Evolutionary conservation across 2,888 invertebrate species (phyloP).

Genomic region (Polymixis flavicincta): DNA sequence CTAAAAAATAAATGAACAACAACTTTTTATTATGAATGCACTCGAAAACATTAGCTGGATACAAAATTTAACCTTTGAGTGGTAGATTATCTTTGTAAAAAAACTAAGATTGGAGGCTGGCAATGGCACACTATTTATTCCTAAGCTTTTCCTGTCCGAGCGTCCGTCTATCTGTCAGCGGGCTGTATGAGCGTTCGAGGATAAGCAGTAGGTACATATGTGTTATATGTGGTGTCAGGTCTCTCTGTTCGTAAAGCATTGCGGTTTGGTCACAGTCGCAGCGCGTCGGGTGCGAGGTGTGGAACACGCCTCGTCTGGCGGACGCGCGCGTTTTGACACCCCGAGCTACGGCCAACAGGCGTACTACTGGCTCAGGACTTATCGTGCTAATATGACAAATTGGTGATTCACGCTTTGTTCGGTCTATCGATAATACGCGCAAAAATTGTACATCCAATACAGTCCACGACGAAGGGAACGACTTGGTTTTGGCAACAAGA

Average conservation of each 20-base stretch:
- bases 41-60: background rate
- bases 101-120: too few relatives aligned
- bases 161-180: too few relatives aligned
- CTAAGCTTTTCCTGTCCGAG: too few relatives aligned
- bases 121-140: too few relatives aligned
- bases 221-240: background rate
- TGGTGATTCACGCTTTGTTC: slow-evolving; percentile 17
- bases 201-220: background rate
- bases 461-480: slow-evolving; percentile 12
- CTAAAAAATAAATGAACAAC: background rate
- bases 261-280: background rate
- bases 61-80: background rate
- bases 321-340: slow-evolving; percentile 13
- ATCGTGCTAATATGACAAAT: slow-evolving; percentile 27
- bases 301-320: background rate
- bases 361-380: slow-evolving; percentile 21
- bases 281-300: slow-evolving; percentile 14
- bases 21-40: background rate
- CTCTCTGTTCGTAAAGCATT: background rate
- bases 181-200: background rate
- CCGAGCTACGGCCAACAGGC: slow-evolving; percentile 4
- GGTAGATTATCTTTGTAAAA: background rate
- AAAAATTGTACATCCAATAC: slow-evolving; percentile 1
- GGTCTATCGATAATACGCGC: slow-evolving; percentile 6
- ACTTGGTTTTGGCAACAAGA: slow-evolving; percentile 41